Percentiles rank a stretch among this genome's conserved stretches.
phyloP scores from a whole-genome alignment of 2,888 invertebrate species.

The Eupithecia centaureata region DNA sequence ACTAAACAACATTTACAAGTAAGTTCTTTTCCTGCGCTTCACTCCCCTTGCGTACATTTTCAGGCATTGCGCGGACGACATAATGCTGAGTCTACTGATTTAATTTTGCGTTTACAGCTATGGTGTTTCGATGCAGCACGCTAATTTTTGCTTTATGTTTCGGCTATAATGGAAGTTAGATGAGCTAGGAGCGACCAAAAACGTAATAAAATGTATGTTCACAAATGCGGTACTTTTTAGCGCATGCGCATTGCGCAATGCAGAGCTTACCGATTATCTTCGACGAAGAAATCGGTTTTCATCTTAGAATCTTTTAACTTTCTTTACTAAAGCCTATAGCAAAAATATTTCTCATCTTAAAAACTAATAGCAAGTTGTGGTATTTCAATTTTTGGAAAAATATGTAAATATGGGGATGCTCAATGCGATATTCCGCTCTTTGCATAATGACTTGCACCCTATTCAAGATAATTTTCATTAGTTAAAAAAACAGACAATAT shows the following conservation, averaged over 20 bases:
- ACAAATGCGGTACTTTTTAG: background rate
- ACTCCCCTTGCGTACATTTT: background rate
- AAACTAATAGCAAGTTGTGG: background rate
- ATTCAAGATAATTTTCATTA: background rate
- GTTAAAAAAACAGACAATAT: background rate
- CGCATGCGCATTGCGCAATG: background rate
- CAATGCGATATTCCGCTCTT: background rate
- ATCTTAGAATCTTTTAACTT: background rate
- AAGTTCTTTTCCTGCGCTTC: constrained; percentile 5
- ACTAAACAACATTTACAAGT: background rate
- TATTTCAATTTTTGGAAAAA: background rate
- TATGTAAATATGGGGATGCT: background rate
- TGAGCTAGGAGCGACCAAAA: background rate
- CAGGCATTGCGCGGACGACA: background rate
- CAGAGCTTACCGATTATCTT: background rate
- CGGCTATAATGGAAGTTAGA: background rate
- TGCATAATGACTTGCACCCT: background rate
- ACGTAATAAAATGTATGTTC: background rate
- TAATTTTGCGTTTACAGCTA: background rate
- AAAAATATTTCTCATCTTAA: background rate
- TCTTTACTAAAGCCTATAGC: background rate
- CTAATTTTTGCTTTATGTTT: background rate
- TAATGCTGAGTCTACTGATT: background rate
- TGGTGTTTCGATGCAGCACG: background rate
- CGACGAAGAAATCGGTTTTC: background rate